Conservation (phyloP, 1,140 invertebrate species). For the Homalodisca vitripennis region DNA sequence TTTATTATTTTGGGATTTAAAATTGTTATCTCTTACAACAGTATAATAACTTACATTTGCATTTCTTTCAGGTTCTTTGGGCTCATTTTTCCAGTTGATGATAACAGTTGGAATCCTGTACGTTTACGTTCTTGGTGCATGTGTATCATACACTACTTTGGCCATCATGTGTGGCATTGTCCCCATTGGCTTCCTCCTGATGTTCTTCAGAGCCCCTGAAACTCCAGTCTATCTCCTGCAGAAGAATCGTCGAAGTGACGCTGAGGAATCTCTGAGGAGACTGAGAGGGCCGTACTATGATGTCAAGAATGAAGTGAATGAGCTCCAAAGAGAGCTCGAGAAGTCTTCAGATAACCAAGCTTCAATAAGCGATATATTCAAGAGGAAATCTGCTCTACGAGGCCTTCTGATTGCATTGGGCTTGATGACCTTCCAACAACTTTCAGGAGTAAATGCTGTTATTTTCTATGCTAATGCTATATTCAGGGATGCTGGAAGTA, state of each 20-base stretch:
- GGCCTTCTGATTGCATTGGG: conserved; percentile 69
- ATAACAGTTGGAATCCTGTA: conserved; percentile 61
- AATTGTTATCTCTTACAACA: no score
- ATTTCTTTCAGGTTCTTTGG: conserved; percentile 46
- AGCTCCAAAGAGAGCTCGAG: conserved; percentile 57
- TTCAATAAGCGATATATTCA: conserved; percentile 57
- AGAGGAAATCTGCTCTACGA: conserved; percentile 58
- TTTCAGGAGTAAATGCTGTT: conserved; percentile 82
- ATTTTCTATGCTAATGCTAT: conserved; percentile 76
- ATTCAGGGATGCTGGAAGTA: conserved; percentile 62
- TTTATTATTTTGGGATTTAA: no score
- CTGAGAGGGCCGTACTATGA: conserved; percentile 67
- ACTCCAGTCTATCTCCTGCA: conserved; percentile 47
- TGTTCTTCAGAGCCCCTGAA: conserved; percentile 52
- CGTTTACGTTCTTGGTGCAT: conserved; percentile 36
- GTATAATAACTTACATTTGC: no score
- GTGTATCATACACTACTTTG: conserved; percentile 36
- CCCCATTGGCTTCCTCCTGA: conserved; percentile 53
- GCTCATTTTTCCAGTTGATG: conserved; percentile 80
- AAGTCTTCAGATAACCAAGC: conserved; percentile 58
- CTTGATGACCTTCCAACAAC: conserved; percentile 82
- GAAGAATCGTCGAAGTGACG: conserved; percentile 40
- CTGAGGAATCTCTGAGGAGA: conserved; percentile 45
- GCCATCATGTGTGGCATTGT: conserved; percentile 41
- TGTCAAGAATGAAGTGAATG: conserved; percentile 70